A percentile compares a stretch with the other conserved stretches of the same genome.
These are phyloP conservation scores for Priocnemis perturbator DNA, from an alignment of 2,888 invertebrate genomes.

Conservation along the genomic window DNA sequence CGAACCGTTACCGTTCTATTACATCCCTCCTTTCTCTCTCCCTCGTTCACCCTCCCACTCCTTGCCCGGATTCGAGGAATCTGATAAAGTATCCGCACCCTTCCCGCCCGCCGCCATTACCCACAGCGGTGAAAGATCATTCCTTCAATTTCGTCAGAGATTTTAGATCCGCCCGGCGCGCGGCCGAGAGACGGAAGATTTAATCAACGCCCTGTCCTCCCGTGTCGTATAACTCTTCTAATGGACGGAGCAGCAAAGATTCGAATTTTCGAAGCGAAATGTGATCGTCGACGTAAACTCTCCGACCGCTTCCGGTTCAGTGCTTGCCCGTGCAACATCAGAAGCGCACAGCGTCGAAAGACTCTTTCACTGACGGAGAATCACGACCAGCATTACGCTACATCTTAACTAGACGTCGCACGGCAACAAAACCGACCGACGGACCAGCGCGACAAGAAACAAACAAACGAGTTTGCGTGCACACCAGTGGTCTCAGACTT, in stretches of 20 bases:
- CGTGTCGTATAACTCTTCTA: conserved; percentile 48
- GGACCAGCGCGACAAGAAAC: too few relatives aligned
- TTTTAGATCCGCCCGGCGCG: conserved; percentile 20
- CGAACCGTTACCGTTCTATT: conserved; percentile 52
- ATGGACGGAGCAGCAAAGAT: conserved; percentile 23
- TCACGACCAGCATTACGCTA: too few relatives aligned
- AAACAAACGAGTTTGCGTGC: too few relatives aligned
- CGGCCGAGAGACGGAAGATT: conserved; percentile 33
- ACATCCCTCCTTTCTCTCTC: conserved; percentile 25
- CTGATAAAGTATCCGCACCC: conserved; percentile 16
- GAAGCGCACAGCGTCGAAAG: too few relatives aligned
- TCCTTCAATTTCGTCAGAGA: conserved; percentile 56
- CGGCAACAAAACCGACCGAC: too few relatives aligned
- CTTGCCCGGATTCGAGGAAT: conserved; percentile 18
- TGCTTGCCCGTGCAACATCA: too few relatives aligned
- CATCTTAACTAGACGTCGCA: too few relatives aligned
- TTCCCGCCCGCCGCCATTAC: conserved; percentile 40
- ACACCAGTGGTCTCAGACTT: too few relatives aligned
- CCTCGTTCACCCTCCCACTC: conserved; percentile 13
- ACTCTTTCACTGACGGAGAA: too few relatives aligned
- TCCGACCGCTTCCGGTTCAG: too few relatives aligned
- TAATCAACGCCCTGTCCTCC: conserved; percentile 45
- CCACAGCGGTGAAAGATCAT: conserved; percentile 43
- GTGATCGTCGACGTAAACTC: too few relatives aligned
- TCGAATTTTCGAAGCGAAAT: neutral